These are phyloP conservation scores for Leptarthrus brevirostris DNA, from an alignment of 2,888 invertebrate genomes.

Conservation along the genomic window DNA sequence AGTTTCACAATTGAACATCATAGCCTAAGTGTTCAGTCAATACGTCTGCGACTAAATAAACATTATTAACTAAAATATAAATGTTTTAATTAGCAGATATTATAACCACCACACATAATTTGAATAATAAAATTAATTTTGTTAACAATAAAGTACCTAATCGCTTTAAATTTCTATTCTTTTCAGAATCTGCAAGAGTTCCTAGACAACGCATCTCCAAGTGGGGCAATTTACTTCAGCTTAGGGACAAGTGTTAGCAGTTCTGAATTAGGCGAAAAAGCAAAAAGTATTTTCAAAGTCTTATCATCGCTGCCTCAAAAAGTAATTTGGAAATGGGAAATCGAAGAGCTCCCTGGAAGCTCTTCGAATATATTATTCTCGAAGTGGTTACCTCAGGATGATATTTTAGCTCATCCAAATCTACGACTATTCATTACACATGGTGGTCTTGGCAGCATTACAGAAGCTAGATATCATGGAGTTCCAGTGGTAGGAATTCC, in stretches of 20 bases:
- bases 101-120: too few relatives aligned
- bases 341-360: too few relatives aligned
- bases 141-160: too few relatives aligned
- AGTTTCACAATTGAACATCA: too few relatives aligned
- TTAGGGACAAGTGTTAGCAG: slow-evolving; percentile 59
- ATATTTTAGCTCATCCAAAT: slow-evolving; percentile 78
- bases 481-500: slow-evolving; percentile 81
- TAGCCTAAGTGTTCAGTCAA: too few relatives aligned
- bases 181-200: slow-evolving; percentile 64
- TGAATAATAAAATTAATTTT: too few relatives aligned
- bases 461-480: slow-evolving; percentile 81
- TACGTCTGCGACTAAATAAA: too few relatives aligned
- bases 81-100: too few relatives aligned
- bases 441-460: slow-evolving; percentile 77
- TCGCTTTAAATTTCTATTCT: too few relatives aligned
- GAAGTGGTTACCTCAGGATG: slow-evolving; percentile 72
- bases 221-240: slow-evolving; percentile 61
- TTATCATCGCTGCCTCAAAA: slow-evolving; percentile 60
- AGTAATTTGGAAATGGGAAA: too few relatives aligned
- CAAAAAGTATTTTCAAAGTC: slow-evolving; percentile 56
- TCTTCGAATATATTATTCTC: slow-evolving; percentile 66
- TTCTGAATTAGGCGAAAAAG: slow-evolving; percentile 56
- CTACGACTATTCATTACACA: slow-evolving; percentile 68
- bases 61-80: too few relatives aligned
- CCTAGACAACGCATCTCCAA: slow-evolving; percentile 62